Percentiles rank a stretch among this genome's conserved stretches.
phyloP scores from a whole-genome alignment of 35 echinoderm and acorn worm genomes.

The Ophiothrix spiculata region DNA sequence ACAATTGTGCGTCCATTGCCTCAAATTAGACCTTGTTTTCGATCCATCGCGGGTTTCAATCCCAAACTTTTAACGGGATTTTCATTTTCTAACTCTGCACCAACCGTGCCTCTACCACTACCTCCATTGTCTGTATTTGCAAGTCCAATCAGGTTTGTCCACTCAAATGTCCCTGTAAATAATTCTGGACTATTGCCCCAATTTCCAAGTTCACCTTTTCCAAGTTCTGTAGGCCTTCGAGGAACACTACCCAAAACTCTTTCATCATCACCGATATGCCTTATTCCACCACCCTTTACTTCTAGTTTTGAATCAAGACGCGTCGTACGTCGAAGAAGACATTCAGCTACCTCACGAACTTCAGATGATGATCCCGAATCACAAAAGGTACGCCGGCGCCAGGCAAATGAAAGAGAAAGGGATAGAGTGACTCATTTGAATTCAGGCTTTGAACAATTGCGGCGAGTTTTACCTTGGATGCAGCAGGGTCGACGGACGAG shows the following conservation, averaged over 20 bases:
- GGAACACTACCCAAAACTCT: conserved; percentile 1
- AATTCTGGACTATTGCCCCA: neutral
- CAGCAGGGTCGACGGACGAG: conserved; percentile 63
- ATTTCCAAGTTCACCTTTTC: neutral
- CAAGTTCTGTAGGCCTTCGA: neutral
- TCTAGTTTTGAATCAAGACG: neutral
- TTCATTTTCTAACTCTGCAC: conserved; percentile 7
- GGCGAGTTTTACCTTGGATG: conserved; percentile 64
- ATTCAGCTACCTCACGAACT: neutral
- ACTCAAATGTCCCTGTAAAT: neutral
- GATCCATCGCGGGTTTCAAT: neutral
- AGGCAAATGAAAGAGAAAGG: conserved; percentile 72
- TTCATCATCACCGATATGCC: neutral
- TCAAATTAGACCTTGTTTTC: neutral
- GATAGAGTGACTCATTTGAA: conserved; percentile 76
- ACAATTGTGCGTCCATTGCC: conserved; percentile 15
- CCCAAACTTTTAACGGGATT: neutral
- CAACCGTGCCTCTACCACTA: conserved; percentile 25
- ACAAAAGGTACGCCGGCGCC: neutral
- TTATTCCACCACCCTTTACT: neutral
- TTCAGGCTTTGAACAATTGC: conserved; percentile 67
- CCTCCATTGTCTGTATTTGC: conserved; percentile 48
- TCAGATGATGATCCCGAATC: conserved; percentile 6
- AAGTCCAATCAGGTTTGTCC: conserved; percentile 14
- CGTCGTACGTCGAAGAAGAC: neutral